Evolutionary conservation across 1,140 invertebrate species (phyloP).

Genomic region (Drosophila obscura): DNA sequence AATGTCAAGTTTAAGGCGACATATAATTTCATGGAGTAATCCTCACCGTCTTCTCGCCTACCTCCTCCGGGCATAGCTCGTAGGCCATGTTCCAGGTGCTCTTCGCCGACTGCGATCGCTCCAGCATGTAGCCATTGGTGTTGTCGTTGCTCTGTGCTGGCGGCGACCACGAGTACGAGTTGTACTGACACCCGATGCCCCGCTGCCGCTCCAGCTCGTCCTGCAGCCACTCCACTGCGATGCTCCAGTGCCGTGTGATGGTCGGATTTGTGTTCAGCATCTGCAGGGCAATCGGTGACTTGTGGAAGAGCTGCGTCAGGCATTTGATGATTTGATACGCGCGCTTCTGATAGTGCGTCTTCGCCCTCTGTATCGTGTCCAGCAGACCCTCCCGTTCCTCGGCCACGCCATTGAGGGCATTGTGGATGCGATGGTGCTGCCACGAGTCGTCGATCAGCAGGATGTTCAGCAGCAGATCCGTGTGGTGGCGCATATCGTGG

Average conservation of each 20-base stretch:
- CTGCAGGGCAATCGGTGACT: slow-evolving; percentile 89
- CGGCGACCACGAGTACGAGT: slow-evolving; percentile 95
- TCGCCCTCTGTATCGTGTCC: slow-evolving; percentile 95
- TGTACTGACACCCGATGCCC: slow-evolving; percentile 87
- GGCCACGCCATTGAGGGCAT: slow-evolving; percentile 94
- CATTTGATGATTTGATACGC: slow-evolving; percentile 99
- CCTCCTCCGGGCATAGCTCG: slow-evolving; percentile 92
- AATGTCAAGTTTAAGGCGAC: neutral
- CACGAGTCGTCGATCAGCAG: slow-evolving; percentile 97
- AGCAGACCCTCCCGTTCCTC: slow-evolving; percentile 96
- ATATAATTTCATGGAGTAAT: neutral
- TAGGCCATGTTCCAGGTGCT: slow-evolving; percentile 94
- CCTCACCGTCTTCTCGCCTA: slow-evolving; percentile 83
- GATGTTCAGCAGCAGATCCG: slow-evolving; percentile 94
- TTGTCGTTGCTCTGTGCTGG: slow-evolving; percentile 97
- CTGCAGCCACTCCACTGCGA: slow-evolving; percentile 96
- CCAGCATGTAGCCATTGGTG: slow-evolving; percentile 96
- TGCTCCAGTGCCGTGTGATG: slow-evolving; percentile 93
- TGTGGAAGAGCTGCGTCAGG: slow-evolving; percentile 94
- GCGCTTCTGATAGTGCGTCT: slow-evolving; percentile 97
- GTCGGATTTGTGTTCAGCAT: slow-evolving; percentile 91
- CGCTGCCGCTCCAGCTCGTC: slow-evolving; percentile 92
- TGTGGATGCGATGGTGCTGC: slow-evolving; percentile 96
- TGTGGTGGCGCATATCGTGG: slow-evolving; percentile 95
- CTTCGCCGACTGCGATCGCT: slow-evolving; percentile 96